Evolutionary conservation across 2,888 invertebrate species (phyloP), one percentile per base, ranked within the genome.

Genomic region (Cistogaster globosa): DNA sequence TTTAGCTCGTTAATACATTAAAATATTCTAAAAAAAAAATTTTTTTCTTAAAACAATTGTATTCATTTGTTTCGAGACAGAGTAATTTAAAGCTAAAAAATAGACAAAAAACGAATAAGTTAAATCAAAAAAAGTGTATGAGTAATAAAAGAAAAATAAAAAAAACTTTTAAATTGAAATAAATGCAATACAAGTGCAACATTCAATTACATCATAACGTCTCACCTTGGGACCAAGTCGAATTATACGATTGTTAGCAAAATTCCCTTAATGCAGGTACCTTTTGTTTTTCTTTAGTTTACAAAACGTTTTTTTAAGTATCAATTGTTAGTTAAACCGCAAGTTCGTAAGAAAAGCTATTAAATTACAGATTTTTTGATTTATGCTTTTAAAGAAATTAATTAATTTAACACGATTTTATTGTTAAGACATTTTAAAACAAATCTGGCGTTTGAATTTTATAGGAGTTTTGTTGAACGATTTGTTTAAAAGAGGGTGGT

Each of bases 61-160:
- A 38, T 32, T 55, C 11, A 53, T 53, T 53, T 53, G 9, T 32
- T 20, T 14, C 65, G 57, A 57, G 20, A 45, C 38, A 58, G 63
- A 57, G 14, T 48, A 71, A 22, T 60, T 58, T 51, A 38, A 12
- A 51, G 22, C 16, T 7, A 36, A 48, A 18, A 62, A 11, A 51
- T n/a, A n/a, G n/a, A n/a, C n/a, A n/a, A n/a, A 68, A 58, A 67
- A 38, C 48, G 26, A 62, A 42, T 18, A 26, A 68, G 7, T 68
- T 60, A 68, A 77, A 77, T 68, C 12, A 42, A 38, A 77, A 68
- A 77, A 68, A 68, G 53, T 68, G 77, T 38, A 53, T 77, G 53
- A 62, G 62, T 9, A 78, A 69, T 62, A 69, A 69, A 69, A 78
- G 45, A 78, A 51, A 62, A 78, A 69, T 62, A 69, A 69, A 69